Base-by-base conservation (phyloP, 2,113 vertebrate genomes). In the Anas platyrhynchos region DNA sequence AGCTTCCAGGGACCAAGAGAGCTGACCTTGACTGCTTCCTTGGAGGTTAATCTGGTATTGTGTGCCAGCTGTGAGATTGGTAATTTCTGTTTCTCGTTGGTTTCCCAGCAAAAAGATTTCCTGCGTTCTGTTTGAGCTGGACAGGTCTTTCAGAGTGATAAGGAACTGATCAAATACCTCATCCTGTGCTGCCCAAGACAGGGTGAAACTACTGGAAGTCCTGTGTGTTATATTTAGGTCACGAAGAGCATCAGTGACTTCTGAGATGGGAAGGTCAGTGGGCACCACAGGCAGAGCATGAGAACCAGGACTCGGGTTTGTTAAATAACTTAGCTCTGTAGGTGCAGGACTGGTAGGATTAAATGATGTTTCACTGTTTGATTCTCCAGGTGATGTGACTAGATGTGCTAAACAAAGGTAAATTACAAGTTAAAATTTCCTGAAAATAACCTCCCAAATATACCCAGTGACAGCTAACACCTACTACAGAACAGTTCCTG, bases 101-200 rank as follows among this genome's bases (percentile, higher is more conserved):
- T 38, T 96, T 93, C 59, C 91, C 2, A 2, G 78, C 54, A 94
- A 73, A 93, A 59, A 83, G 50, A 76, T 44, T 80, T 54, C 63
- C 82, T 46, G 55, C 1, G 2, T 20, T 63, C 71, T 95, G n/a
- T 61, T 95, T 68, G 68, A 93, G 54, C 62, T 65, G 68, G 56
- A 18, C 79, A 94, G 68, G 29, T 54, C 59, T 93, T 88, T 88
- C 72, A 84, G 61, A 65, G 61, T 52, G 87, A 52, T 20, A 52
- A 91, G 46, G 61, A 96, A 55, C 27, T 74, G 78, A 87, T 85
- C 81, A 94, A 94, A 93, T 6, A 73, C 31, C 58, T 91, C 50
- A 44, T 38, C 78, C 69, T 63, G 55, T 11, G 59, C 95, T 96
- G 76, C 72, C 59, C 89, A 94, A 55, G 94, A 56, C 32, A 83